phyloP scores from a whole-genome alignment of 2,797 vertebrate species.

The Oreochromis grahami region DNA sequence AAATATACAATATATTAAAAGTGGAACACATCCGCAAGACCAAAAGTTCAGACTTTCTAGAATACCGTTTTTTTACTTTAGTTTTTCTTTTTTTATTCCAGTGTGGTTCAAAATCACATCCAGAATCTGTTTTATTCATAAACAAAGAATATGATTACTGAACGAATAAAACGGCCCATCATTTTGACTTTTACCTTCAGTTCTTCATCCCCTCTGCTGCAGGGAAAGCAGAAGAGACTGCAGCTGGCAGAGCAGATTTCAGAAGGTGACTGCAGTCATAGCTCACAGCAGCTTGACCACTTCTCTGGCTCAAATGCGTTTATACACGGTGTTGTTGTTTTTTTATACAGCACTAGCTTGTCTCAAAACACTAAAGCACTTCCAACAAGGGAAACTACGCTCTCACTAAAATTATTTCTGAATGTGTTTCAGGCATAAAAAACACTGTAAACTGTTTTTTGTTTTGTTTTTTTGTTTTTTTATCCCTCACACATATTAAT shows the following conservation, averaged over 20 bases:
- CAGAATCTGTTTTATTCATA: background rate
- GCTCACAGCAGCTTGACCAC: conserved; percentile 50
- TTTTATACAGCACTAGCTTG: background rate
- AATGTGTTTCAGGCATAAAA: background rate
- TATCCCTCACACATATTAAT: conserved; percentile 14
- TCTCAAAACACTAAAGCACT: background rate
- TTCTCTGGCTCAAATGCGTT: conserved; percentile 9
- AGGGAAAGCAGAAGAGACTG: conserved; percentile 25
- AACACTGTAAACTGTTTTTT: background rate
- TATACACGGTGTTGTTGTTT: background rate
- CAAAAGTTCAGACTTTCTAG: background rate
- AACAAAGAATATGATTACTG: background rate
- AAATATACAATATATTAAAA: background rate
- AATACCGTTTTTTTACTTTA: background rate
- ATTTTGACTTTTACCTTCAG: background rate
- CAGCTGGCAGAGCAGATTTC: conserved; percentile 47
- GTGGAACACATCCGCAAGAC: background rate
- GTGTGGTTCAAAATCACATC: background rate
- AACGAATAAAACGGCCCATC: background rate
- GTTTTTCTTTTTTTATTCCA: background rate
- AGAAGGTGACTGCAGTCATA: conserved; percentile 59
- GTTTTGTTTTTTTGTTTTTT: background rate
- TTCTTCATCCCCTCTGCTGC: conserved; percentile 4
- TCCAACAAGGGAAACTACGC: background rate
- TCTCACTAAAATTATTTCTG: conserved; percentile 5